Conservation (phyloP, 1,140 invertebrate genomes). For the Pogonomyrmex californicus region DNA sequence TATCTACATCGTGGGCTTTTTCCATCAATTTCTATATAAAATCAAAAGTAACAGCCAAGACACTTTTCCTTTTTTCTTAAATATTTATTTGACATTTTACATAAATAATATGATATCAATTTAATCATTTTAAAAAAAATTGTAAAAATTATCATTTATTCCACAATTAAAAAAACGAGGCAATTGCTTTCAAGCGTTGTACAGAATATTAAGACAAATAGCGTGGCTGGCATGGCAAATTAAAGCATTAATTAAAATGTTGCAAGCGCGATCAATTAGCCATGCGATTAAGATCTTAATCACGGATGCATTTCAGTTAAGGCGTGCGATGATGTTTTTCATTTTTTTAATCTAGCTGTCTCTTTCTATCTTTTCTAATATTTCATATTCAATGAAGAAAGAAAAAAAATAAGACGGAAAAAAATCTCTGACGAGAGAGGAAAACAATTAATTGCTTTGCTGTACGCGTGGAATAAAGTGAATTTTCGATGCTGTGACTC, state of each 20-base stretch:
- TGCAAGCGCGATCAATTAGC: slow-evolving; percentile 49
- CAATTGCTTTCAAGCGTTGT: not conserved
- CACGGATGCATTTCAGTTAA: not conserved
- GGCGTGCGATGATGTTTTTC: not conserved
- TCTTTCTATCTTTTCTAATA: not conserved
- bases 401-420: not conserved
- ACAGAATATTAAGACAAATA: slow-evolving; percentile 40
- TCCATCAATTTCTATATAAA: not conserved
- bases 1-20: not conserved
- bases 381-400: not conserved
- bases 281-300: slow-evolving; percentile 48
- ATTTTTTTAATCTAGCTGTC: not conserved
- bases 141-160: not conserved
- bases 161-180: not conserved
- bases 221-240: slow-evolving; percentile 5
- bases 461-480: not conserved
- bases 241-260: slow-evolving; percentile 59
- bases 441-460: not conserved
- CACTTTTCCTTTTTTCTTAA: not conserved
- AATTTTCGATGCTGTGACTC: not conserved
- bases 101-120: not conserved
- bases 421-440: not conserved
- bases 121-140: not conserved
- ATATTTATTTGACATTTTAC: not conserved
- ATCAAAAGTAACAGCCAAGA: not conserved